Percentiles rank a stretch among this genome's conserved stretches.
phyloP scores from a whole-genome alignment of 1,140 invertebrate genomes.

The Drepana arcuata region DNA sequence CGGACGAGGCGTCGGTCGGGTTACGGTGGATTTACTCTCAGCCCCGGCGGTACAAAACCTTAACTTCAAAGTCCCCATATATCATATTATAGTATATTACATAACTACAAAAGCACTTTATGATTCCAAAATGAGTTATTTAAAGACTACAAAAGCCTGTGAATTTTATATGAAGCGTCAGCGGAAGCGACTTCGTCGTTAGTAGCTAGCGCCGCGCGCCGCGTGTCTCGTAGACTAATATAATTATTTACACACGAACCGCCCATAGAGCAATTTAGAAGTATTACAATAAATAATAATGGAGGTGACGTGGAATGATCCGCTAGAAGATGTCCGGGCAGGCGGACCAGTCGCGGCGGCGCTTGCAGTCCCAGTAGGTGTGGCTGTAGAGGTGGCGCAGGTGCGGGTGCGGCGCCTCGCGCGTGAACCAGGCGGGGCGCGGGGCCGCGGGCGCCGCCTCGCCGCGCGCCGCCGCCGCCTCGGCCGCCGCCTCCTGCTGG shows the following conservation, averaged over 20 bases:
- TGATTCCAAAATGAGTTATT: not conserved
- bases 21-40: too few species aligned
- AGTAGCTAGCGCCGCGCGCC: not conserved
- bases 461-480: constrained; percentile 82
- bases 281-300: constrained; percentile 7
- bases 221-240: not conserved
- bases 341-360: constrained; percentile 87
- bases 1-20: too few species aligned
- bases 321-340: constrained; percentile 95
- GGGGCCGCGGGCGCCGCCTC: constrained; percentile 82
- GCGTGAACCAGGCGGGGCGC: constrained; percentile 94
- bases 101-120: constrained; percentile 1
- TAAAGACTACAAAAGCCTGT: not conserved
- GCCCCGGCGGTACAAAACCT: too few species aligned
- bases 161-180: not conserved
- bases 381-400: constrained; percentile 89
- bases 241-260: constrained; percentile 3
- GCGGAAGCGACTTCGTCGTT: not conserved
- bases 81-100: not conserved
- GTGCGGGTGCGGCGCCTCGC: constrained; percentile 53
- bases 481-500: constrained; percentile 83
- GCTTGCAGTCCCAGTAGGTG: constrained; percentile 95
- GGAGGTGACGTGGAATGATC: constrained; percentile 12
- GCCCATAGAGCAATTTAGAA: constrained; percentile 7
- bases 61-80: too few species aligned